Conservation (phyloP, 2,888 invertebrate genomes). For the Neelides folsomi region DNA sequence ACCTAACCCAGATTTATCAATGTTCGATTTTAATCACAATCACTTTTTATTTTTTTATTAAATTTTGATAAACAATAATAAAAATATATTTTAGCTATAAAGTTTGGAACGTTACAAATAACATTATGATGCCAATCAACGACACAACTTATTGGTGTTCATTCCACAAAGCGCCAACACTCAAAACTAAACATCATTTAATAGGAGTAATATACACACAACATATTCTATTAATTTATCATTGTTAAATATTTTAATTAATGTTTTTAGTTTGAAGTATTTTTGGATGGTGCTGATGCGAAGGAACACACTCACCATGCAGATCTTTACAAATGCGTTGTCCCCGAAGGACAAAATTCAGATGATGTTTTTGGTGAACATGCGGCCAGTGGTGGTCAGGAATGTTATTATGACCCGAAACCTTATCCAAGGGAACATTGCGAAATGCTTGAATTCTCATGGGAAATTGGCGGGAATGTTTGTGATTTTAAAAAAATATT, state of each 20-base stretch:
- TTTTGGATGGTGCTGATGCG: neutral
- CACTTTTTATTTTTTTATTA: no score
- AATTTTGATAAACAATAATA: no score
- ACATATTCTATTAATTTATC: no score
- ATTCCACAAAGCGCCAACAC: neutral
- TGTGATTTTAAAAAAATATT: no score
- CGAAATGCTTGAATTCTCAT: neutral
- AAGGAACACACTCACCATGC: neutral
- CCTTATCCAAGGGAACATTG: neutral
- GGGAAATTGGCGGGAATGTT: neutral
- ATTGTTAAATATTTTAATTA: no score
- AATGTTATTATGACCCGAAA: neutral
- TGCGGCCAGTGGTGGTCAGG: neutral
- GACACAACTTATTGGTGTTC: constrained; percentile 1
- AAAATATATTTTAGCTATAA: neutral
- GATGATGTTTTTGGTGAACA: neutral
- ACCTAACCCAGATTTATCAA: no score
- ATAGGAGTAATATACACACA: no score
- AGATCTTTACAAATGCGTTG: neutral
- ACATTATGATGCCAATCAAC: neutral
- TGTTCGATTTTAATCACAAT: no score
- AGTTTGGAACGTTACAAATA: neutral
- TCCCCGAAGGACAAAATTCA: neutral
- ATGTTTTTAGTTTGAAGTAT: neutral
- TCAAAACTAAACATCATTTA: neutral